Conservation (phyloP, 2,113 vertebrate genomes). For the Cheirogaleus medius region DNA sequence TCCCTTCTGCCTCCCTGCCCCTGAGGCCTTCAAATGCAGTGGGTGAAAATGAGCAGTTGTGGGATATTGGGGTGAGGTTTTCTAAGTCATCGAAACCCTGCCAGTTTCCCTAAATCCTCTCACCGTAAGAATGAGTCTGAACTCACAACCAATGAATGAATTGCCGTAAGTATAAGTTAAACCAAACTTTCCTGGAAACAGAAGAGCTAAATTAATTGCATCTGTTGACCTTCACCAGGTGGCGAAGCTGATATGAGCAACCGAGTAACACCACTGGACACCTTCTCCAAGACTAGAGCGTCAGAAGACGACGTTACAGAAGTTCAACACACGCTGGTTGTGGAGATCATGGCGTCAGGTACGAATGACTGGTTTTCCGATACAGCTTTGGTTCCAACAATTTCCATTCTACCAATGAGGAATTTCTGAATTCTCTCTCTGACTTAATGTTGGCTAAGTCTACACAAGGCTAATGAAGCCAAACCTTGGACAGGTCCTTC, state of each 20-base stretch:
- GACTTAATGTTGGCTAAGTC: not conserved
- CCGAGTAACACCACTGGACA: constrained; percentile 65
- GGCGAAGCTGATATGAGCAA: constrained; percentile 47
- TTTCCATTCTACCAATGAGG: not conserved
- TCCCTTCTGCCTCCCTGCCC: not conserved
- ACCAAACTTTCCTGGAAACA: not conserved
- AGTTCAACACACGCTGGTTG: constrained; percentile 66
- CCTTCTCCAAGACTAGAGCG: not conserved
- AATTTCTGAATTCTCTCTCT: not conserved
- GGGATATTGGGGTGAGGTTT: not conserved
- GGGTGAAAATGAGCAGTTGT: not conserved
- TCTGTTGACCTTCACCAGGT: constrained; percentile 65
- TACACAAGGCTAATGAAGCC: not conserved
- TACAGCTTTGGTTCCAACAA: not conserved
- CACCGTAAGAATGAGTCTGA: not conserved
- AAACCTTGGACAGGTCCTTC: not conserved
- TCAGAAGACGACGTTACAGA: not conserved
- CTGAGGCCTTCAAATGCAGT: not conserved
- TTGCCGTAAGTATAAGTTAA: not conserved
- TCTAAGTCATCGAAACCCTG: not conserved
- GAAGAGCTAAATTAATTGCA: not conserved
- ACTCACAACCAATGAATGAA: not conserved
- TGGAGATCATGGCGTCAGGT: constrained; percentile 94
- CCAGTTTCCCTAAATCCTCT: not conserved
- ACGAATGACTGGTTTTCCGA: constrained; percentile 50